Base-by-base conservation (phyloP, 2,797 vertebrate species). In the Garrulus glandarius region DNA sequence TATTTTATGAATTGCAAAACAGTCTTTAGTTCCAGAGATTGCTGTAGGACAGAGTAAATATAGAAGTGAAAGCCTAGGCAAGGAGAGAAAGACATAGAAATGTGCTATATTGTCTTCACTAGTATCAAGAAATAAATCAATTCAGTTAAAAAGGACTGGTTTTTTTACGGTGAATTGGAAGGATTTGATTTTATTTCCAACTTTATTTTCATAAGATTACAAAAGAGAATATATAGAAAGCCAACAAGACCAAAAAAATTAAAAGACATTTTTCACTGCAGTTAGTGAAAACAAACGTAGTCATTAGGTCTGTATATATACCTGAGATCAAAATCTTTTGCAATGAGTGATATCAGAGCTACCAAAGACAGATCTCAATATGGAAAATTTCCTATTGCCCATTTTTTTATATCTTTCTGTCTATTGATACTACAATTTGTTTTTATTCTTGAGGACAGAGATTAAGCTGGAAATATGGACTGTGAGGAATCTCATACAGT, bases 251-350 rank as follows among this genome's bases (percentile, higher is more conserved):
- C 15, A 34, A 32, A 36, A 36, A 67, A 34, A n/a, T 19, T 9
- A 41, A 65, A 71, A 27, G 22, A 29, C 26, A 27, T 15, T 9
- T 36, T 79, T 67, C 41, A 55, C 30, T 56, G 17, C 56, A 44
- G 12, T 68, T 68, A 39, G 23, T 68, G 20, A 74, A 85, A 85
- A 44, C 8, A 16, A 56, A 43, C 24, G 13, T 34, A n/a, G 14
- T 29, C 0, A 0, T 44, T 55, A 60, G 27, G 23, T 53, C 15
- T 79, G 1, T 11, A 21, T 30, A n/a, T n/a, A 27, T 3, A 81
- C 8, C 21, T 17, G 27, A 63, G 37, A 69, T 52, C 0, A 1
- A 81, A 81, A 46, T 32, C 14, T 74, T 41, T 56, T 39, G 30
- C 26, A 32, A 6, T 24, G 10, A 70, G 39, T 46, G 24, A 20